Percentiles rank a stretch among this genome's conserved stretches.
Conservation (phyloP, 2,797 vertebrate species). For the Chaunax sp. region DNA sequence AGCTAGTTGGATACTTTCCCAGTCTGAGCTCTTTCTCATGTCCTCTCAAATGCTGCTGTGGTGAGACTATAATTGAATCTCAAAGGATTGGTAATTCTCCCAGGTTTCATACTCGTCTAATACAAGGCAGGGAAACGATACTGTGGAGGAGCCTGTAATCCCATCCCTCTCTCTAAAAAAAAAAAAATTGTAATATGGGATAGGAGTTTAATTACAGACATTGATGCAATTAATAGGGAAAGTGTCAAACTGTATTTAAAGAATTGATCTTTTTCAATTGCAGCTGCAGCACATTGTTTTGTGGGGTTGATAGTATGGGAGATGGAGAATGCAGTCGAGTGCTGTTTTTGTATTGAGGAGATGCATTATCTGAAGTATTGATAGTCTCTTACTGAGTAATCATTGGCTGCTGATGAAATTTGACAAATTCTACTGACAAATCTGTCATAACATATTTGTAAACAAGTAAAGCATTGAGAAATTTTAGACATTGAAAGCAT, state of each 20-base stretch:
- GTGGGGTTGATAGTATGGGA: conserved; percentile 20
- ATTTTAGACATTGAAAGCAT: conserved; percentile 3
- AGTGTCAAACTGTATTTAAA: conserved; percentile 69
- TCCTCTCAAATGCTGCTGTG: conserved; percentile 75
- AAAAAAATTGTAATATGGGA: conserved; percentile 47
- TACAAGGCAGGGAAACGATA: conserved; percentile 72
- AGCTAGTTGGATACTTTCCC: conserved; percentile 77
- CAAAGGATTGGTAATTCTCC: conserved; percentile 77
- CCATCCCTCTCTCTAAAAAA: conserved; percentile 58
- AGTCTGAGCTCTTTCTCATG: conserved; percentile 74
- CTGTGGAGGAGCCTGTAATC: conserved; percentile 72
- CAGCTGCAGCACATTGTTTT: conserved; percentile 47
- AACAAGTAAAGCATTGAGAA: conserved; percentile 7
- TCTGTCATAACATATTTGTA: conserved; percentile 1
- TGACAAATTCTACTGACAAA: conserved; percentile 12
- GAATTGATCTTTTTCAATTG: conserved; percentile 58
- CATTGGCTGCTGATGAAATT: conserved; percentile 29
- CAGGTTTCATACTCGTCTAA: conserved; percentile 74
- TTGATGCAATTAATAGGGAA: conserved; percentile 79
- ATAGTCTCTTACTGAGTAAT: conserved; percentile 19
- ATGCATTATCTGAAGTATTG: conserved; percentile 34
- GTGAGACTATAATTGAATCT: conserved; percentile 82
- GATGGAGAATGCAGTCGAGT: conserved; percentile 21
- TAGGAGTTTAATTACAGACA: conserved; percentile 79
- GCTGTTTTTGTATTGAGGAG: conserved; percentile 12